Base-by-base conservation (phyloP, 2,888 invertebrate species). In the Spodoptera exigua region DNA sequence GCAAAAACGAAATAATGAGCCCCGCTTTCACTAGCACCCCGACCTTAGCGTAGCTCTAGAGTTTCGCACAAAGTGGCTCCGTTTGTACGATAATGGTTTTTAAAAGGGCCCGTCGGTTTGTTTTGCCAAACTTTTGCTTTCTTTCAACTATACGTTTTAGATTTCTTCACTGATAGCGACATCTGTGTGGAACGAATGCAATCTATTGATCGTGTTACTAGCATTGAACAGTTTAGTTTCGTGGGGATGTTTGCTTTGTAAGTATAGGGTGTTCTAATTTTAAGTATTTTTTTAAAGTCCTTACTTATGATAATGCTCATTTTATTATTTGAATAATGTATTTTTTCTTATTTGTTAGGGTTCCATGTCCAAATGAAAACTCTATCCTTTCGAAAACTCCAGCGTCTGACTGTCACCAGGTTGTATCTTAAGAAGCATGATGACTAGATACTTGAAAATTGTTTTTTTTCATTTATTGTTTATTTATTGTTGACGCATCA, bases 11-110 rank as follows among this genome's bases (percentile, higher is more conserved):
- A 27, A 9, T 9, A 27, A 27, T 27, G 14, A 34, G 13, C 13
- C 17, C 39, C 80, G 82, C 84, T 75, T 0, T 0, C 21, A 85
- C 32, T 74, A 2, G 1, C 40, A 46, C 80, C 76, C 37, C 56
- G 73, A 18, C 79, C 58, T 66, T 65, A 45, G 39, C 64, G 63
- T 70, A 70, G 76, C 80, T 80, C 81, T 78, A 76, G 84, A 85
- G 84, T 87, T 86, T 83, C 78, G 79, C 67, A 80, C 81, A 81
- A 81, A 88, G 86, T 86, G 84, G 85, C 80, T 78, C 77, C 83
- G 81, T 79, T 84, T 73, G 75, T 82, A 81, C 84, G 81, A 78
- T 86, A 89, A 89, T 87, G 86, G 86, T 79, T 87, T 86, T 88
- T 79, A 84, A 88, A 87, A 73, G 80, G 81, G 79, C 72, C 79